Conservation (phyloP, 2,113 vertebrate genomes). For the Plectropomus leopardus region DNA sequence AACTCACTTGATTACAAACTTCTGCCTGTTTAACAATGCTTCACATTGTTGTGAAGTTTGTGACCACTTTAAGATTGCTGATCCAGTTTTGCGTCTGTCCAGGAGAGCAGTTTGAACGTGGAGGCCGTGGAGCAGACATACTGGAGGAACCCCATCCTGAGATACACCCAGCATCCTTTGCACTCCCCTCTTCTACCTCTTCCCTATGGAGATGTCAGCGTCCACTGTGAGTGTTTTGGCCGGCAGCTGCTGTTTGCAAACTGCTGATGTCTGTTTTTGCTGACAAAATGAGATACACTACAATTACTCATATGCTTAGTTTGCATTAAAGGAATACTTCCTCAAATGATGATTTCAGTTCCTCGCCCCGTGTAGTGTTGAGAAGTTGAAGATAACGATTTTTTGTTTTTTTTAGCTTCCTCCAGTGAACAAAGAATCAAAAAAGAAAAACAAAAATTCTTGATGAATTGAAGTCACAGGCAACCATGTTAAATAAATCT, state of each 20-base stretch:
- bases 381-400: no score
- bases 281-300: neutral
- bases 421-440: no score
- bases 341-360: no score
- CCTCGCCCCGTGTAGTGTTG: no score
- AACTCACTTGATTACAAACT: neutral
- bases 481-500: no score
- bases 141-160: constrained; percentile 92
- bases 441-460: no score
- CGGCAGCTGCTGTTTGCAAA: neutral
- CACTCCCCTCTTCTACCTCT: constrained; percentile 93
- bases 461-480: no score
- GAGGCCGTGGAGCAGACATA: constrained; percentile 94
- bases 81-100: constrained; percentile 25
- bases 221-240: constrained; percentile 83
- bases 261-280: neutral
- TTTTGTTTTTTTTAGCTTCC: no score
- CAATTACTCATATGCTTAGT: no score
- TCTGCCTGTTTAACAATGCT: neutral
- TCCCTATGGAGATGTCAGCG: constrained; percentile 90
- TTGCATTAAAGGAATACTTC: no score
- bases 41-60: neutral
- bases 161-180: constrained; percentile 95
- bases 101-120: constrained; percentile 93
- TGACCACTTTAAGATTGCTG: neutral